Conservation (phyloP, 1,140 invertebrate species). For the Centruroides vittatus region DNA sequence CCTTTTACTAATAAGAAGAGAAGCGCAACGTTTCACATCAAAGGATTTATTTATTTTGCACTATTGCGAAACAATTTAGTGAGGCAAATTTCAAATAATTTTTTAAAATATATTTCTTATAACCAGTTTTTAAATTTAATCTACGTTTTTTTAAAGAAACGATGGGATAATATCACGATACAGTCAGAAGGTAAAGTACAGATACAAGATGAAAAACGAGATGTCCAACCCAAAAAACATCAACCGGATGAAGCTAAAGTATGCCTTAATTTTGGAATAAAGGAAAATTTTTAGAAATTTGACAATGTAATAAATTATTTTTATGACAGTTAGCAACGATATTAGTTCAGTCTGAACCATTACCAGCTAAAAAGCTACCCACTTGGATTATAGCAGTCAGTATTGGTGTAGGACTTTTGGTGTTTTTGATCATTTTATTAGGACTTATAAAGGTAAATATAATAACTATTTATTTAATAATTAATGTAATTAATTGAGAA, state of each 20-base stretch:
- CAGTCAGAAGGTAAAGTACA: conserved; percentile 2
- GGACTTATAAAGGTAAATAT: too few species aligned
- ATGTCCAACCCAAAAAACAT: neutral
- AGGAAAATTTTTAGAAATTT: too few species aligned
- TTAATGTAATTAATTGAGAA: too few species aligned
- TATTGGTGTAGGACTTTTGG: too few species aligned
- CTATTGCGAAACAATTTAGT: neutral
- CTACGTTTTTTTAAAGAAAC: conserved; percentile 1
- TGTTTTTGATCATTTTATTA: too few species aligned
- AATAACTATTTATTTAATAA: too few species aligned
- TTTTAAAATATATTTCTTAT: neutral
- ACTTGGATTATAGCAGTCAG: too few species aligned
- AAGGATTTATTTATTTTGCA: conserved; percentile 2
- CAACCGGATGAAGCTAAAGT: conserved; percentile 5
- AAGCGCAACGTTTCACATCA: conserved; percentile 4
- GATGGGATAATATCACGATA: conserved; percentile 8
- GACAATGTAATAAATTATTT: too few species aligned
- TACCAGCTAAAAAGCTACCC: too few species aligned
- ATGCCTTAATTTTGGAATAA: neutral
- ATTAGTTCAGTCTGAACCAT: too few species aligned
- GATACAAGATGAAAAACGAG: conserved; percentile 1
- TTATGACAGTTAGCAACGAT: too few species aligned
- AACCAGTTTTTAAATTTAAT: neutral
- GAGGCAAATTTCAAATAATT: neutral
- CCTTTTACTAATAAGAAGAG: conserved; percentile 6